Conservation (phyloP, 2,888 invertebrate genomes). For the Archips crataeganus region DNA sequence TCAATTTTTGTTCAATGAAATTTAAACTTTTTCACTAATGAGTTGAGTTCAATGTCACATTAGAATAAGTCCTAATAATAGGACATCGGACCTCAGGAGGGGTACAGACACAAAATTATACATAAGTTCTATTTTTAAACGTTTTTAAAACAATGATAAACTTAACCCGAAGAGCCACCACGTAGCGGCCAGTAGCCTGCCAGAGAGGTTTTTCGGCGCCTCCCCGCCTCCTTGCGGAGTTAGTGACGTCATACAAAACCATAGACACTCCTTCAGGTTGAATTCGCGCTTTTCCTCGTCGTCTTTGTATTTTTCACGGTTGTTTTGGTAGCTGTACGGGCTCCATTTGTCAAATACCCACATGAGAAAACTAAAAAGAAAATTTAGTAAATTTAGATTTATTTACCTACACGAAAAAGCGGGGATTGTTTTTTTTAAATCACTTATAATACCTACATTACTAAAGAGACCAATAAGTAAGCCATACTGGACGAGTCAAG, state of each 20-base stretch:
- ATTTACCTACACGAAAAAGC: too few species aligned
- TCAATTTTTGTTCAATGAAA: too few species aligned
- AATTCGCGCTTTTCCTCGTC: constrained; percentile 98
- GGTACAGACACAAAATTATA: too few species aligned
- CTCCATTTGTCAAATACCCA: constrained; percentile 99
- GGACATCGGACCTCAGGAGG: too few species aligned
- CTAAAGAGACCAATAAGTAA: too few species aligned
- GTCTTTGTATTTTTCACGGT: constrained; percentile 95
- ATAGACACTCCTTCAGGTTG: constrained; percentile 97
- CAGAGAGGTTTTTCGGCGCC: constrained; percentile 98
- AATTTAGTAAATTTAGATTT: not conserved
- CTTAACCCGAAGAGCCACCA: constrained; percentile 98
- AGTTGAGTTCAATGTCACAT: too few species aligned
- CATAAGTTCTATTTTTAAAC: too few species aligned
- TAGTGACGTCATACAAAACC: constrained; percentile 99
- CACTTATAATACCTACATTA: too few species aligned
- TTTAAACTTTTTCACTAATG: too few species aligned
- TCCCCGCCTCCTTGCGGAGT: constrained; percentile 98
- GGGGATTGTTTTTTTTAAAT: too few species aligned
- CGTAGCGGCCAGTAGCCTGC: constrained; percentile 97
- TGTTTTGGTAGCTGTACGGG: constrained; percentile 98
- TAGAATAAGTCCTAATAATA: too few species aligned
- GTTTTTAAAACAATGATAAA: constrained; percentile 7
- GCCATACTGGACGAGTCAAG: too few species aligned
- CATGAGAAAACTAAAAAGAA: constrained; percentile 91